A percentile compares a stretch with the other conserved stretches of the same genome.
These are phyloP conservation scores for Psittacus erithacus DNA, from an alignment of 2,113 vertebrate genomes.

Conservation along the genomic window DNA sequence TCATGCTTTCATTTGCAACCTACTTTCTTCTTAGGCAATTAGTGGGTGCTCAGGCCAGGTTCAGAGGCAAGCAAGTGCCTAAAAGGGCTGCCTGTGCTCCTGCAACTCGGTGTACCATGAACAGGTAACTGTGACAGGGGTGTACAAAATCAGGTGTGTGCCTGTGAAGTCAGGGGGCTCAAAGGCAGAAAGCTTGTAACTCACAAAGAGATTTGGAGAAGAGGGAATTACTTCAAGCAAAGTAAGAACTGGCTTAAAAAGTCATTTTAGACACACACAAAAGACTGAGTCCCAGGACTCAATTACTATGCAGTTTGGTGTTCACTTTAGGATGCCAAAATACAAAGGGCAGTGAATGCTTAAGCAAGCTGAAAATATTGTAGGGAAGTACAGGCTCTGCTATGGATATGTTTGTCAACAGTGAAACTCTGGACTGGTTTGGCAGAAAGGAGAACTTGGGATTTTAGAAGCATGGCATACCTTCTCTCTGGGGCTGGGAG, in stretches of 20 bases:
- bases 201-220: background rate
- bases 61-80: background rate
- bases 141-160: fast-evolving
- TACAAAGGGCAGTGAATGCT: background rate
- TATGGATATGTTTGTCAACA: background rate
- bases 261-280: background rate
- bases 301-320: background rate
- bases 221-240: background rate
- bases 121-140: fast-evolving
- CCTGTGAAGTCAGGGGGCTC: fast-evolving
- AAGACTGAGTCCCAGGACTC: background rate
- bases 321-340: background rate
- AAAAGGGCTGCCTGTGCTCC: fast-evolving
- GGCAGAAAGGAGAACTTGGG: background rate
- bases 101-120: fast-evolving
- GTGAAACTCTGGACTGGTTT: background rate
- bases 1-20: conserved; percentile 20
- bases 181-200: background rate
- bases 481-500: background rate
- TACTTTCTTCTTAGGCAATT: conserved; percentile 12
- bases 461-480: background rate
- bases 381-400: background rate
- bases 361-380: background rate
- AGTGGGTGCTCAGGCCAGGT: background rate
- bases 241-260: background rate